Conservation (phyloP, 2,797 vertebrate genomes). For the Periparus ater region DNA sequence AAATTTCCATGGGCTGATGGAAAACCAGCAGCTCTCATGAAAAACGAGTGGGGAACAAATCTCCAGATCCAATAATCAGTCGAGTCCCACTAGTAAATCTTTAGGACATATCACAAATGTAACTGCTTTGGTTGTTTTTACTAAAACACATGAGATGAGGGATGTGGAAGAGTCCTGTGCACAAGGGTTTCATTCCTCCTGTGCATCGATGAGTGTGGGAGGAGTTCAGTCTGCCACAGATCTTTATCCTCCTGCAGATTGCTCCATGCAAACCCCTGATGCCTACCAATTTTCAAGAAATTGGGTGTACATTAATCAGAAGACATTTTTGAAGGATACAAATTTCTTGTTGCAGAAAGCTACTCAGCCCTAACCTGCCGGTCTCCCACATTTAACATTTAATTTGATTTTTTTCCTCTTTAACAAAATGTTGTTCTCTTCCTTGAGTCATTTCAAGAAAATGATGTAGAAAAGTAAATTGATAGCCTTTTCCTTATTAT, state of each 20-base stretch:
- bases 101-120: background rate
- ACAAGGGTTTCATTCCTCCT: background rate
- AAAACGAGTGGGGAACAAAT: background rate
- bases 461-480: constrained; percentile 36
- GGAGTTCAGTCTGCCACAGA: background rate
- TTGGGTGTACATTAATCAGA: background rate
- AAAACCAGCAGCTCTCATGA: background rate
- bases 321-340: constrained; percentile 27
- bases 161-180: background rate
- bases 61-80: background rate
- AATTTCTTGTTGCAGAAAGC: background rate
- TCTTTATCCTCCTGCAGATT: background rate
- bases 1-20: background rate
- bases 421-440: constrained; percentile 1
- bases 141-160: background rate
- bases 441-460: constrained; percentile 52
- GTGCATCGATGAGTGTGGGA: background rate
- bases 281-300: background rate
- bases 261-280: background rate
- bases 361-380: background rate
- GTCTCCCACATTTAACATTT: background rate
- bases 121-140: background rate
- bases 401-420: background rate
- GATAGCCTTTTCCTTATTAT: constrained; percentile 30
- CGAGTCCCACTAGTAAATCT: background rate